Conservation (phyloP, 2,888 invertebrate species). For the Blera fallax region DNA sequence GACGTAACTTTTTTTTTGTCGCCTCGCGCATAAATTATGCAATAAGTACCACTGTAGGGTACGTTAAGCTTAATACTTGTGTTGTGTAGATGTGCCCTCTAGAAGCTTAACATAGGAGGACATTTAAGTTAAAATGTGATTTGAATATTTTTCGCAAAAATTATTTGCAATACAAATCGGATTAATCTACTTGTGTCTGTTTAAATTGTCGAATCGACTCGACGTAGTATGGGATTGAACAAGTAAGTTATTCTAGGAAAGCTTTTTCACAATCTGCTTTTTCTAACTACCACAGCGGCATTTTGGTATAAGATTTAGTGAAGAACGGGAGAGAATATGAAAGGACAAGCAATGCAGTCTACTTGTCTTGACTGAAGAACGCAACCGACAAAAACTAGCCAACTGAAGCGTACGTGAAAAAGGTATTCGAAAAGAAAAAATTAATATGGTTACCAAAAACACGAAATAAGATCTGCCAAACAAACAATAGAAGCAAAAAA, state of each 20-base stretch:
- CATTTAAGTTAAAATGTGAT: background rate
- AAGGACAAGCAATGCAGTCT: too few relatives aligned
- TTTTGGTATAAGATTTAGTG: too few relatives aligned
- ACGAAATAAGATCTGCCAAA: too few relatives aligned
- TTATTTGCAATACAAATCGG: background rate
- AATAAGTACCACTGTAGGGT: slow-evolving; percentile 31
- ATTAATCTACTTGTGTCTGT: background rate
- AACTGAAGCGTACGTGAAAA: too few relatives aligned
- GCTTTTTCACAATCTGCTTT: too few relatives aligned
- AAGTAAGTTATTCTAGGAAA: background rate
- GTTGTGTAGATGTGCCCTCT: slow-evolving; percentile 7
- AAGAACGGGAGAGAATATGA: too few relatives aligned
- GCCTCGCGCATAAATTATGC: slow-evolving; percentile 57
- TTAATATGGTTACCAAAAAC: too few relatives aligned
- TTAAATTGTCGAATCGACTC: background rate
- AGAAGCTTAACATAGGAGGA: slow-evolving; percentile 26
- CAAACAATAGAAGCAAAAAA: too few relatives aligned
- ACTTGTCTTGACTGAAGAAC: too few relatives aligned
- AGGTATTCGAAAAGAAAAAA: too few relatives aligned
- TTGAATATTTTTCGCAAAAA: slow-evolving; percentile 18
- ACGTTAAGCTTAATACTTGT: background rate
- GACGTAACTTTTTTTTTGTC: slow-evolving; percentile 12
- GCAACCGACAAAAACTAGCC: too few relatives aligned
- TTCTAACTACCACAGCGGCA: too few relatives aligned
- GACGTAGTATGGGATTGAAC: background rate